A percentile compares a stretch with the other conserved stretches of the same genome.
These are phyloP conservation scores for Patella vulgata DNA, from an alignment of 1,140 invertebrate species.

Conservation along the genomic window DNA sequence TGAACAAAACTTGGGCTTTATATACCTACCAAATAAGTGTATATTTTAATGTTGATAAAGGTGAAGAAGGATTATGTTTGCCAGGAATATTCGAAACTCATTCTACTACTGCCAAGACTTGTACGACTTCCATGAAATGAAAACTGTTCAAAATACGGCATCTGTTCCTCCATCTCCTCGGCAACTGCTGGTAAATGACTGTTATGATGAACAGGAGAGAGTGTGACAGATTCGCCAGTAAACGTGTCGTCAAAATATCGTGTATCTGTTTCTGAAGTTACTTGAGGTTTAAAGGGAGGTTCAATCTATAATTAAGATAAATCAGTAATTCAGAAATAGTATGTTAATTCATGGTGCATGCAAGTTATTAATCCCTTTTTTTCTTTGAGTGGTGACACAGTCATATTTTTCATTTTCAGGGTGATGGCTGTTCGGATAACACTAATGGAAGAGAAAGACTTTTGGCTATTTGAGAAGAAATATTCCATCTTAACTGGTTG, in stretches of 20 bases:
- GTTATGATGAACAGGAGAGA: conserved; percentile 81
- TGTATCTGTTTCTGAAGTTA: conserved; percentile 95
- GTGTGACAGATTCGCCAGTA: conserved; percentile 95
- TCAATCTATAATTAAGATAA: conserved; percentile 61
- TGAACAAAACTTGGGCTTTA: too few relatives aligned
- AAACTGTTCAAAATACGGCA: conserved; percentile 63
- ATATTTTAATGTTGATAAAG: too few relatives aligned
- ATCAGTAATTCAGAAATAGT: too few relatives aligned
- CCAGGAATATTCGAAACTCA: conserved; percentile 58
- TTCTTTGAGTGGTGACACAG: too few relatives aligned
- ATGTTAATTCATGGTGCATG: too few relatives aligned
- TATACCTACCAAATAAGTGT: too few relatives aligned
- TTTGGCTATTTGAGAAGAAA: too few relatives aligned
- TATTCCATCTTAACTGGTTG: too few relatives aligned
- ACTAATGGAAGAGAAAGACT: too few relatives aligned
- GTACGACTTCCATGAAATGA: conserved; percentile 58
- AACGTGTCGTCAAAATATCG: conserved; percentile 98
- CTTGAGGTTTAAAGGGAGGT: conserved; percentile 93
- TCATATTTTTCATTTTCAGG: conserved; percentile 17
- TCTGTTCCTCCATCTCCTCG: conserved; percentile 48
- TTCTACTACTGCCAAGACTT: conserved; percentile 49
- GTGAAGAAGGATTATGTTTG: too few relatives aligned
- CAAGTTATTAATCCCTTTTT: too few relatives aligned
- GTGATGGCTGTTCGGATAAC: too few relatives aligned
- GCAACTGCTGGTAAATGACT: conserved; percentile 9